A percentile compares a stretch with the other conserved stretches of the same genome.
These are phyloP conservation scores for Nematopogon swammerdamellus DNA, from an alignment of 2,888 invertebrate species.

Conservation along the genomic window DNA sequence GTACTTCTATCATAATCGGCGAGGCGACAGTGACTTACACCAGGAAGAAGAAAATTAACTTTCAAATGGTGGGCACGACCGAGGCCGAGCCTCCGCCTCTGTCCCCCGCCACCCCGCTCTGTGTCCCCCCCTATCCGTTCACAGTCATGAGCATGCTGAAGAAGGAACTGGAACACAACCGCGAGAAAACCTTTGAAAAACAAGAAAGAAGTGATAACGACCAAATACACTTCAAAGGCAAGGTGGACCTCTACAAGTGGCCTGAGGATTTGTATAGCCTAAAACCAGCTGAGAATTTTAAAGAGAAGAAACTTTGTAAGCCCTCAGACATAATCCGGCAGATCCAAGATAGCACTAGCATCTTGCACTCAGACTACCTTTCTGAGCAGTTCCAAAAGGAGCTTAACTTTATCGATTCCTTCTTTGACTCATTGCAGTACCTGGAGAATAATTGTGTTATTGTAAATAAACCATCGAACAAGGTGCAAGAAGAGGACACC, in stretches of 20 bases:
- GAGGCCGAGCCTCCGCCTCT: slow-evolving; percentile 20
- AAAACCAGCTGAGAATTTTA: slow-evolving; percentile 13
- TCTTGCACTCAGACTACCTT: slow-evolving; percentile 33
- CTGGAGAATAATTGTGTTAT: slow-evolving; percentile 28
- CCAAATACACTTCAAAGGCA: too few relatives aligned
- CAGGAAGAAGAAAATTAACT: slow-evolving; percentile 37
- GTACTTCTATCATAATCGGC: slow-evolving; percentile 33
- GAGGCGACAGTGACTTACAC: slow-evolving; percentile 40
- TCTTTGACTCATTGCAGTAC: slow-evolving; percentile 46
- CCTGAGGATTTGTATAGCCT: not conserved
- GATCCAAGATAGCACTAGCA: slow-evolving; percentile 31
- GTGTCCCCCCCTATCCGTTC: slow-evolving; percentile 24
- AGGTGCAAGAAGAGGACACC: too few relatives aligned
- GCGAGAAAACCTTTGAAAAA: slow-evolving; percentile 9
- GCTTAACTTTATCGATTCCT: slow-evolving; percentile 47
- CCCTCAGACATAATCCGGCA: slow-evolving; percentile 46
- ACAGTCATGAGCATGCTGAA: slow-evolving; percentile 39
- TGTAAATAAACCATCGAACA: too few relatives aligned
- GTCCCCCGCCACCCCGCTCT: slow-evolving; percentile 23
- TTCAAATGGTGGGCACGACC: slow-evolving; percentile 31
- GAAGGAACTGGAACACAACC: slow-evolving; percentile 22
- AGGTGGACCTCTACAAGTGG: not conserved
- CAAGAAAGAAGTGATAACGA: slow-evolving; percentile 10
- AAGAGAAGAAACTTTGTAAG: slow-evolving; percentile 35
- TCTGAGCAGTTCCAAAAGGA: slow-evolving; percentile 45